Evolutionary conservation across 1,140 invertebrate species (phyloP), one percentile per base, ranked within the genome.

Genomic region (Bombus confusus): DNA sequence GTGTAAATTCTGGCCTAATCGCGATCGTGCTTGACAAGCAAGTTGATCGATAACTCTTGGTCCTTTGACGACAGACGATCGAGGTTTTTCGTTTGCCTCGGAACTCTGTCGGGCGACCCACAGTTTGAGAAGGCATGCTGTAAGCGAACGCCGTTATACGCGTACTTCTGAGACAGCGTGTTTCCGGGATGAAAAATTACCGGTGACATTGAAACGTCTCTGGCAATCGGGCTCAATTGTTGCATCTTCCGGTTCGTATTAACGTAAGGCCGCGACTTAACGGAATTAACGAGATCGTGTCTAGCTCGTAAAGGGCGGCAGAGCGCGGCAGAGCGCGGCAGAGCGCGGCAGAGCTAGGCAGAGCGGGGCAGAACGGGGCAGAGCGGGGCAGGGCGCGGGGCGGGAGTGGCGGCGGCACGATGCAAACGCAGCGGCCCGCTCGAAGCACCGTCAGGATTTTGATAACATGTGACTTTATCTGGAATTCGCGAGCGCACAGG

Each of bases 401-500:
- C 47, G 71, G 77, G 22, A 76, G 74, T 62, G 59, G 73, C 39
- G 71, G 28, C 25, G 25, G 71, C 71, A 57, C 78, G 88, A 75
- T 79, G 87, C 77, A 78, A 83, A 74, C 86, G 71, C 62, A 71
- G 64, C 52, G 68, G 62, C 39, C 28, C 47, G 86, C 74, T 77
- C 52, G 66, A 64, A 68, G 75, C 73, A 68, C 82, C 39, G 41
- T 89, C 85, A 83, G 92, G 93, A 94, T 94, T 94, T 93, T 93
- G 93, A 94, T 94, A 94, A 93, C 91, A 92, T 91, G 91, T 92
- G 93, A 94, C 93, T 93, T 93, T 94, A 94, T 94, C 93, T 94
- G 81, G 90, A 91, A 92, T 92, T 92, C 88, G 75, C 87, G 80
- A 75, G 87, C 88, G 88, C 91, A 90, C 93, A 92, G 91, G 92